Percentiles rank a stretch among this genome's conserved stretches.
phyloP scores from a whole-genome alignment of 2,797 vertebrate species.

The Enteromius argenteus region DNA sequence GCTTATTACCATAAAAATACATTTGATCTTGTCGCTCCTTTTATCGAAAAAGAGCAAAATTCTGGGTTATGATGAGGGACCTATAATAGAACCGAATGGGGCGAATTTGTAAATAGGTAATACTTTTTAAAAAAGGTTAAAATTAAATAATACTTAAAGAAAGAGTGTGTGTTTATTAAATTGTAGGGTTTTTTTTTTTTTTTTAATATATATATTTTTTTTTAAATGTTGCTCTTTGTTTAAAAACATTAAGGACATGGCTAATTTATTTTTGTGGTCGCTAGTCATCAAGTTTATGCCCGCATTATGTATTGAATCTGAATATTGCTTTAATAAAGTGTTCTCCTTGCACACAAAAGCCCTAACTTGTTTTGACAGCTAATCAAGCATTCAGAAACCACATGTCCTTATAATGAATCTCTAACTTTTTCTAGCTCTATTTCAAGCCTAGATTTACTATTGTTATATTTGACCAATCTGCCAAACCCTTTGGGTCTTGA shows the following conservation, averaged over 20 bases:
- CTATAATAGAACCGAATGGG: conserved; percentile 1
- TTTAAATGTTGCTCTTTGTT: background rate
- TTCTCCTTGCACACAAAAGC: background rate
- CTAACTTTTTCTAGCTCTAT: background rate
- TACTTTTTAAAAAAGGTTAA: too few relatives aligned
- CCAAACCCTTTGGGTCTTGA: background rate
- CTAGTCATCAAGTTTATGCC: background rate
- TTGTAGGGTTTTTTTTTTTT: too few relatives aligned
- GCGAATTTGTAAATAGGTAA: background rate
- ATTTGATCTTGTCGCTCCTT: background rate
- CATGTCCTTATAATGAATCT: conserved; percentile 5
- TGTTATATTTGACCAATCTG: background rate
- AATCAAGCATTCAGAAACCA: conserved; percentile 15
- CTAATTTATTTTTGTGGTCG: background rate
- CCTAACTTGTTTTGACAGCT: conserved; percentile 12
- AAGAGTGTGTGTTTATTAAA: background rate
- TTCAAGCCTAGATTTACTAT: background rate
- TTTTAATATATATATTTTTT: too few relatives aligned
- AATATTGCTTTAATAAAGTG: conserved; percentile 10
- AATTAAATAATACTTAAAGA: background rate
- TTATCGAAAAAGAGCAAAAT: background rate
- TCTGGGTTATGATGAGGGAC: background rate
- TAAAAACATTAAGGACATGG: background rate
- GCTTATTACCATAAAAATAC: background rate
- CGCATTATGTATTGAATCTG: background rate